These are phyloP conservation scores for Cheumatopsyche charites DNA, from an alignment of 1,140 invertebrate species.

Conservation along the genomic window DNA sequence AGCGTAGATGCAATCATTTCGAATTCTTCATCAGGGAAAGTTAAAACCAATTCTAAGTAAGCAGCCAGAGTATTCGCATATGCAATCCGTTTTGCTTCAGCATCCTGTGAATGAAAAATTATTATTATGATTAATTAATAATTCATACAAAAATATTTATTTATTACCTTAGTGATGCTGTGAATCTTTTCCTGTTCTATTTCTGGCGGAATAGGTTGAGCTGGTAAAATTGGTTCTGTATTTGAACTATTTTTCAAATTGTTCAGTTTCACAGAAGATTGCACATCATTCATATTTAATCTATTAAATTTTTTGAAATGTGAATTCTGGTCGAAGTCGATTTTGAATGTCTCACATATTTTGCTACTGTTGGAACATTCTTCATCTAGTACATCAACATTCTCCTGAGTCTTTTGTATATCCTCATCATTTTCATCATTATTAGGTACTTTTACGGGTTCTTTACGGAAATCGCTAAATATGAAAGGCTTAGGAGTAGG, in stretches of 20 bases:
- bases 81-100: slow-evolving; percentile 62
- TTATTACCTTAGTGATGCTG: slow-evolving; percentile 77
- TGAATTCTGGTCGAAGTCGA: slow-evolving; percentile 2
- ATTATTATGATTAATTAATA: not conserved
- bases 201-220: slow-evolving; percentile 70
- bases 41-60: slow-evolving; percentile 64
- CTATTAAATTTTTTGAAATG: slow-evolving; percentile 6
- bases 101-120: slow-evolving; percentile 56
- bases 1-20: slow-evolving; percentile 61
- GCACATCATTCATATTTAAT: not conserved
- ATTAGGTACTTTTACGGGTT: slow-evolving; percentile 45
- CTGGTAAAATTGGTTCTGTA: slow-evolving; percentile 58
- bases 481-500: slow-evolving; percentile 55
- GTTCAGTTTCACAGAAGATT: slow-evolving; percentile 14
- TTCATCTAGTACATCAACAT: slow-evolving; percentile 11
- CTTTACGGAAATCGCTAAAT: slow-evolving; percentile 59
- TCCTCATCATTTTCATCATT: slow-evolving; percentile 34
- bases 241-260: slow-evolving; percentile 28
- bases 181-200: slow-evolving; percentile 76
- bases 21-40: slow-evolving; percentile 62
- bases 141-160: not conserved
- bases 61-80: slow-evolving; percentile 66
- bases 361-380: not conserved
- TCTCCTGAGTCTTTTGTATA: slow-evolving; percentile 2
- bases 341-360: not conserved